A percentile compares a stretch with the other conserved stretches of the same genome.
Conservation (phyloP, 2,888 invertebrate species). For the Hypena proboscidalis region DNA sequence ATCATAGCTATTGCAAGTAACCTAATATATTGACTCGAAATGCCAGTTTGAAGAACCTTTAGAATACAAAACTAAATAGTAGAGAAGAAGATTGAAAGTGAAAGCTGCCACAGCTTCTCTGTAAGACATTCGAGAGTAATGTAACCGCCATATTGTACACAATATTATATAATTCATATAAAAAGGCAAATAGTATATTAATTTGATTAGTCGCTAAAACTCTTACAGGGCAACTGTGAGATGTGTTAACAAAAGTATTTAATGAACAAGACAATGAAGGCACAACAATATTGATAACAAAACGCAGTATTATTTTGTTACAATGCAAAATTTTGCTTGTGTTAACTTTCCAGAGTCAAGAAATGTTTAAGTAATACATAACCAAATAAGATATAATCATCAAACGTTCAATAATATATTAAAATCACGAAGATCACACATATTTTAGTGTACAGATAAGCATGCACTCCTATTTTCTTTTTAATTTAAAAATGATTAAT, state of each 20-base stretch:
- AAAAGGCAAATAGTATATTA: conserved; percentile 30
- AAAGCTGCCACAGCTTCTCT: conserved; percentile 76
- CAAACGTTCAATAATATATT: conserved; percentile 15
- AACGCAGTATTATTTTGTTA: conserved; percentile 1
- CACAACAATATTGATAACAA: neutral
- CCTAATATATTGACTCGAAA: neutral
- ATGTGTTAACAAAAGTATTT: conserved; percentile 27
- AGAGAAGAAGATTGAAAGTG: conserved; percentile 2
- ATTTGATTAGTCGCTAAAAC: conserved; percentile 30
- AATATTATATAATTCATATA: conserved; percentile 19
- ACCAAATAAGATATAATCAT: conserved; percentile 7
- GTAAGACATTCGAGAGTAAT: conserved; percentile 75
- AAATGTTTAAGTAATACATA: no score
- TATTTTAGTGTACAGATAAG: conserved; percentile 50
- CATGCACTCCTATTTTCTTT: conserved; percentile 51
- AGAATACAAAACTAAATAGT: neutral
- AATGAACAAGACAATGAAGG: conserved; percentile 14
- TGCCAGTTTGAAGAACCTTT: no score
- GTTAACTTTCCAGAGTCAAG: no score
- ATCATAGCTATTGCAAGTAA: neutral
- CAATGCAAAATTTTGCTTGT: conserved; percentile 1
- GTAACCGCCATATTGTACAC: conserved; percentile 78
- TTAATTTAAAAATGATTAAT: conserved; percentile 21
- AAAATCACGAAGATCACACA: conserved; percentile 67
- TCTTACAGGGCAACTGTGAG: conserved; percentile 82